phyloP scores from a whole-genome alignment of 2,888 invertebrate species.

The Rhamnusium bicolor region DNA sequence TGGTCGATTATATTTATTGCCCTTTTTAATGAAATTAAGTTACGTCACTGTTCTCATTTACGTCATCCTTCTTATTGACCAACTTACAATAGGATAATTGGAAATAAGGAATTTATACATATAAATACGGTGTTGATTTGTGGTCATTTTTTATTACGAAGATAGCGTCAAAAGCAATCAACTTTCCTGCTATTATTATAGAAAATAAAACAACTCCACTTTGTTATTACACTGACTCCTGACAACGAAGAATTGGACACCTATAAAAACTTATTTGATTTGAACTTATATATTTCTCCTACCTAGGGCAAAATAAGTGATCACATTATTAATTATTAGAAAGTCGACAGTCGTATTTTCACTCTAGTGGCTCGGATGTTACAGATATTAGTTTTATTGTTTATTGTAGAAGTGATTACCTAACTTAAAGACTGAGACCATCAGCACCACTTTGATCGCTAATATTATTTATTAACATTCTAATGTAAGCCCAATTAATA shows the following conservation, averaged over 20 bases:
- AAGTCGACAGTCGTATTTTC: constrained; percentile 17
- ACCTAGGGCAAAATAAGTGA: constrained; percentile 6
- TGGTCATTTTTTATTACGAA: constrained; percentile 49
- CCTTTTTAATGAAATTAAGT: background rate
- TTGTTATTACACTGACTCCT: constrained; percentile 43
- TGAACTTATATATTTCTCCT: constrained; percentile 18
- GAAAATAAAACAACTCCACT: constrained; percentile 41
- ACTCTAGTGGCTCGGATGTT: constrained; percentile 17
- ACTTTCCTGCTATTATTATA: constrained; percentile 38
- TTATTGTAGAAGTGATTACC: background rate
- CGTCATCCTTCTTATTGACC: constrained; percentile 63
- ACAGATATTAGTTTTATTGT: constrained; percentile 12
- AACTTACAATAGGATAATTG: constrained; percentile 60
- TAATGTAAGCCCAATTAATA: background rate
- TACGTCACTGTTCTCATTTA: constrained; percentile 48
- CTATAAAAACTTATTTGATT: constrained; percentile 41
- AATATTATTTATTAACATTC: background rate
- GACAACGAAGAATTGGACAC: constrained; percentile 38
- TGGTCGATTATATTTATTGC: too few species aligned
- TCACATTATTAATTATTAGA: constrained; percentile 13
- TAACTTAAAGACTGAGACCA: background rate
- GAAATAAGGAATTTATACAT: constrained; percentile 60
- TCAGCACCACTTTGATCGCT: background rate
- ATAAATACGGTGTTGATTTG: constrained; percentile 57
- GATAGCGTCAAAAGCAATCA: constrained; percentile 47